phyloP scores from a whole-genome alignment of 2,888 invertebrate genomes.

The Cerceris rybyensis region DNA sequence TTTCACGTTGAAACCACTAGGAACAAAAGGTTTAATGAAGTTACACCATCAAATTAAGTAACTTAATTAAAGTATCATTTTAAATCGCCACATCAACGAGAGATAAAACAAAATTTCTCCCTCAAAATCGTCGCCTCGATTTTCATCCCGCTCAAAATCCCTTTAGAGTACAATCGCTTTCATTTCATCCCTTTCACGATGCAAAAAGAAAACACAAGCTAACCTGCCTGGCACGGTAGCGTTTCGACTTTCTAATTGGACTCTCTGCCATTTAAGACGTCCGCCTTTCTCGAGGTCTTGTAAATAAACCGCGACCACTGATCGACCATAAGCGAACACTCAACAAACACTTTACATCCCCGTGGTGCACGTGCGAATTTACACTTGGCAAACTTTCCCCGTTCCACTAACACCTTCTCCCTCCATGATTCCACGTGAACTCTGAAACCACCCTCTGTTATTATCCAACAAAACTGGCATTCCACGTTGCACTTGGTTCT shows the following conservation, averaged over 20 bases:
- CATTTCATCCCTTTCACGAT: neutral
- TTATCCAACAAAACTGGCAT: no score
- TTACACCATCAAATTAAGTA: no score
- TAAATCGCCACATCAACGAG: neutral
- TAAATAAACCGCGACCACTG: slow-evolving; percentile 22
- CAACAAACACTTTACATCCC: slow-evolving; percentile 15
- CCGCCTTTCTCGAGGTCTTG: slow-evolving; percentile 15
- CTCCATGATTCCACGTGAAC: slow-evolving; percentile 13
- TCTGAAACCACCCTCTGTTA: neutral
- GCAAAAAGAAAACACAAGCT: slow-evolving; percentile 8
- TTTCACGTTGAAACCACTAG: no score
- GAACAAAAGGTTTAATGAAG: no score
- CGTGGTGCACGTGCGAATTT: slow-evolving; percentile 14
- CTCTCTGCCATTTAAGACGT: slow-evolving; percentile 66
- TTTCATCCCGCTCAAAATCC: no score
- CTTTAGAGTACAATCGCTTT: no score
- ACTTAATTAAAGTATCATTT: no score
- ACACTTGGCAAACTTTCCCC: slow-evolving; percentile 10
- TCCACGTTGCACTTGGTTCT: no score
- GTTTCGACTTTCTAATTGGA: slow-evolving; percentile 62
- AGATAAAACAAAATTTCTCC: neutral
- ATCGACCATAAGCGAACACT: slow-evolving; percentile 41
- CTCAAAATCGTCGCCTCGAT: neutral
- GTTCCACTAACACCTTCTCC: no score
- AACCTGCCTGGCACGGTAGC: slow-evolving; percentile 67